These are phyloP conservation scores for Lochmaea crataegi DNA, from an alignment of 2,888 invertebrate species.

Conservation along the genomic window DNA sequence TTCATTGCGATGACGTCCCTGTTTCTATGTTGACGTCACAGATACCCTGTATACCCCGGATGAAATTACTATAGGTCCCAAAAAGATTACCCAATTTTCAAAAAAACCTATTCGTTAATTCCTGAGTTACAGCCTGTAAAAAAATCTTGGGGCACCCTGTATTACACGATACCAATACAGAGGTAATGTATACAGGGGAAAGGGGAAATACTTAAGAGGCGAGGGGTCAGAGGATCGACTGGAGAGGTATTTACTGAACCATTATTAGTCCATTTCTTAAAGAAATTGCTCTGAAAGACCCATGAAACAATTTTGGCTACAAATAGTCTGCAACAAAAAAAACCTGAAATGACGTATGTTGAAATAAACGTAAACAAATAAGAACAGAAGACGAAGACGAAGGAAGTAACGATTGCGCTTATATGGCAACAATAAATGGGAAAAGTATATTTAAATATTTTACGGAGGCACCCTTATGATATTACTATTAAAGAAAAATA, in stretches of 20 bases:
- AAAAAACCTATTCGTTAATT: too few relatives aligned
- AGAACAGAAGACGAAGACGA: not conserved
- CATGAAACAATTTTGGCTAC: too few relatives aligned
- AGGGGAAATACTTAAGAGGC: not conserved
- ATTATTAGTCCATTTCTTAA: not conserved
- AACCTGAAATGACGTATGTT: too few relatives aligned
- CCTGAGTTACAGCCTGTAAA: too few relatives aligned
- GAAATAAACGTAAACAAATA: not conserved
- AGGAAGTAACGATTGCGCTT: not conserved
- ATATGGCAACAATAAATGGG: not conserved
- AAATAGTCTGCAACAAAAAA: too few relatives aligned
- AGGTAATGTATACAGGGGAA: not conserved
- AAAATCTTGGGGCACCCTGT: too few relatives aligned
- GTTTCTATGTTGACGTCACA: too few relatives aligned
- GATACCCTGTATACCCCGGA: too few relatives aligned
- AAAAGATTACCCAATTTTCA: too few relatives aligned
- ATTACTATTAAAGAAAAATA: not conserved
- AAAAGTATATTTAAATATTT: not conserved
- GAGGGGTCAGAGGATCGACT: too few relatives aligned
- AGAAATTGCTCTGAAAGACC: not conserved
- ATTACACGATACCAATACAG: not conserved
- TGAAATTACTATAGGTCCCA: too few relatives aligned
- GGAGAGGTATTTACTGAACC: not conserved
- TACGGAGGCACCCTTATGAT: not conserved
- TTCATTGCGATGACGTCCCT: too few relatives aligned